phyloP scores from a whole-genome alignment of 2,888 invertebrate genomes.

The Drosophila villosipedis region DNA sequence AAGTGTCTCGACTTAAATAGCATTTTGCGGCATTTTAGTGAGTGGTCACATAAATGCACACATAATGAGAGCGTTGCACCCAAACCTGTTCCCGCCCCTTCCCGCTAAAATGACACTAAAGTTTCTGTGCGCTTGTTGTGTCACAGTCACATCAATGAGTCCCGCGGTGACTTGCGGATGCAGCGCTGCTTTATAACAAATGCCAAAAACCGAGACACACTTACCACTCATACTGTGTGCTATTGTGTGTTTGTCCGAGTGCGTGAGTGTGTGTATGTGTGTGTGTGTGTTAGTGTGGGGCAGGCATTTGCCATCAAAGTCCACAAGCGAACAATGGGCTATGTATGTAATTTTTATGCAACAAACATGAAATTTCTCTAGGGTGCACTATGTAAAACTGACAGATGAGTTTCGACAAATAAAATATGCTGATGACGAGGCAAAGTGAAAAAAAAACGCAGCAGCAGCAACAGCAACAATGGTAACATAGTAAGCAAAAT shows the following conservation, averaged over 20 bases:
- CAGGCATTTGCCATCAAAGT: slow-evolving; percentile 73
- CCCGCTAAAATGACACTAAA: slow-evolving; percentile 42
- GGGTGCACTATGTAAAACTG: slow-evolving; percentile 78
- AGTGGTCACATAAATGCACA: slow-evolving; percentile 49
- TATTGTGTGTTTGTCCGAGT: slow-evolving; percentile 12
- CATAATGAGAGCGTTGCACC: slow-evolving; percentile 62
- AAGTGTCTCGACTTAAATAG: slow-evolving; percentile 13
- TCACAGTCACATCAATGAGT: slow-evolving; percentile 73
- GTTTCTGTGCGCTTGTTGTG: slow-evolving; percentile 56
- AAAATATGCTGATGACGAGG: slow-evolving; percentile 50
- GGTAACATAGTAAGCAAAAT: slow-evolving; percentile 45
- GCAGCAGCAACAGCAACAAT: slow-evolving; percentile 18
- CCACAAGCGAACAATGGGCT: slow-evolving; percentile 70
- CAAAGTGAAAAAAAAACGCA: slow-evolving; percentile 32
- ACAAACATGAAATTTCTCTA: slow-evolving; percentile 77
- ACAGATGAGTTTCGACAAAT: slow-evolving; percentile 68
- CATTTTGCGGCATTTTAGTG: slow-evolving; percentile 15
- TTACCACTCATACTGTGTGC: slow-evolving; percentile 7
- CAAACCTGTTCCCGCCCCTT: slow-evolving; percentile 2
- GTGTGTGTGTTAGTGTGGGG: slow-evolving; percentile 26
- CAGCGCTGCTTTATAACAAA: slow-evolving; percentile 69
- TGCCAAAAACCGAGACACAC: slow-evolving; percentile 62
- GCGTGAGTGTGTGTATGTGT: slow-evolving; percentile 14
- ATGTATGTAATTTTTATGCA: slow-evolving; percentile 76
- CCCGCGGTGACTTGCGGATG: slow-evolving; percentile 58